These are phyloP conservation scores for Parus major DNA, from an alignment of 2,113 vertebrate genomes.

Conservation along the genomic window DNA sequence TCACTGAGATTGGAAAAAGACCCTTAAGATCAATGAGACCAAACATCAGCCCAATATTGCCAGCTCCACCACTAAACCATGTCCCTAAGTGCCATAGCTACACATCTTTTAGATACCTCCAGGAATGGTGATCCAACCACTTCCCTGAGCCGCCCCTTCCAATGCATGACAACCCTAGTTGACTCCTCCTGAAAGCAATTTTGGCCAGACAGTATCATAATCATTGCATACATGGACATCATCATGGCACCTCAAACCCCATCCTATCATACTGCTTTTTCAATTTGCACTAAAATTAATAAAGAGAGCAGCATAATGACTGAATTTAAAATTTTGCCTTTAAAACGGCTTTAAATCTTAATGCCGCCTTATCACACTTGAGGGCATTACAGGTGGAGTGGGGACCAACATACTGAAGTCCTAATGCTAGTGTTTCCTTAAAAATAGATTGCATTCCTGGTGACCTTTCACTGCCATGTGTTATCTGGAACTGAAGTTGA, in stretches of 20 bases:
- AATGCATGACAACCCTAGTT: not conserved
- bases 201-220: not conserved
- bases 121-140: not conserved
- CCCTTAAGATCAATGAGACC: not conserved
- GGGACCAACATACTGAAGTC: not conserved
- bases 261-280: accelerated
- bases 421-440: not conserved
- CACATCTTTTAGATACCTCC: not conserved
- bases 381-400: not conserved
- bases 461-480: not conserved
- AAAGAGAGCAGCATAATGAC: not conserved
- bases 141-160: not conserved
- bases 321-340: not conserved
- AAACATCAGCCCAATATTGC: not conserved
- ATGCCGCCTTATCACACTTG: not conserved
- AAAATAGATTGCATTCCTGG: not conserved
- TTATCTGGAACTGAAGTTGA: not conserved
- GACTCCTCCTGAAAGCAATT: not conserved
- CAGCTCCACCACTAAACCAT: not conserved
- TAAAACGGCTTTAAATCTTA: not conserved
- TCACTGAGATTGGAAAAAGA: not conserved
- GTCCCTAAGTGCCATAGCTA: not conserved
- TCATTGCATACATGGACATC: not conserved
- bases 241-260: accelerated
- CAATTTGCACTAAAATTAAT: not conserved